Base-by-base conservation (phyloP, 2,888 invertebrate species). In the Sesamia inferens region DNA sequence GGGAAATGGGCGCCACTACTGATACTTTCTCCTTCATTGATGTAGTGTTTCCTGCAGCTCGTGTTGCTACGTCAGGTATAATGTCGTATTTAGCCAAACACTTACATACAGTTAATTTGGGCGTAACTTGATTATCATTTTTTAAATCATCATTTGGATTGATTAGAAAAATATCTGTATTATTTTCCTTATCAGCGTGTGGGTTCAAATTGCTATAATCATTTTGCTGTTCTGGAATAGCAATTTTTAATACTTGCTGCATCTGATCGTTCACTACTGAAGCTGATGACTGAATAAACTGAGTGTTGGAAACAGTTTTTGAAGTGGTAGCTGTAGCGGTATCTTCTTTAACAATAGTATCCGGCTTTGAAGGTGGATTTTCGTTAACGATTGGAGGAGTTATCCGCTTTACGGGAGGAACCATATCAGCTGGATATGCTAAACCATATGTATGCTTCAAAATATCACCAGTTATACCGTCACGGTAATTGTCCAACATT, bases 401-500 rank as follows among this genome's bases (percentile, higher is more conserved):
- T 55, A 76, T 84, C 77, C 97, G 91, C 54, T 91, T 84, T 69
- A 96, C 94, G 5, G 97, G 97, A 11, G 97, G 97, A 59, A 85
- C 85, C 81, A 90, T 92, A 73, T 91, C 79, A 16, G 79, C 44
- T 11, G 92, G 87, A 91, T 97, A 97, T 1, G 81, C 81, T 13
- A 97, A 86, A 0, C 90, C 88, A 68, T 92, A 96, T 7, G 80
- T 74, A n/a, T 91, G 87, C 14, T 96, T 80, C 51, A 97, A 88
- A 59, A 88, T 89, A 7, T 92, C 87, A 11, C 95, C 94, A 14
- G 95, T 97, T 19, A 97, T 88, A 73, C 92, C 90, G 39, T 89
- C 90, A 66, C 97, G 96, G 88, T 95, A 98, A 44, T 96, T 96
- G 0, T 97, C 96, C 31, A 97, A 86, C 98, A 98, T 98, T 44